Evolutionary conservation across 2,113 vertebrate genomes (phyloP), one percentile per base, ranked within the genome.

Genomic region (Saimiri boliviensis): DNA sequence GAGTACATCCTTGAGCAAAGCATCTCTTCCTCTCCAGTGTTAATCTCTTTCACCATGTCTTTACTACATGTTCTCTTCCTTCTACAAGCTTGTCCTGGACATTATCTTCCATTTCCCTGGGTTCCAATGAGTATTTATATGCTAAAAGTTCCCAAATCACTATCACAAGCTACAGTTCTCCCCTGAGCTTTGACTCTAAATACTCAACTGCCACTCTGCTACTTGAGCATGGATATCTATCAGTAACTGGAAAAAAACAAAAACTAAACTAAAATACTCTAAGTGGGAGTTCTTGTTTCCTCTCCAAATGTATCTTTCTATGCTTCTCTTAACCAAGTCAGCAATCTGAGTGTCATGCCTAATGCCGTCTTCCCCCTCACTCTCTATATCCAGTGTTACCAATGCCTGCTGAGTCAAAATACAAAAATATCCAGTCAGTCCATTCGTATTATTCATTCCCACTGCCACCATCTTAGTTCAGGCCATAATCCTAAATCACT

Each of bases 111-210:
- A 40, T 49, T 40, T 1, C 19, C 54, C 19, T 91, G 45, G 5
- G 49, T 60, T 77, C 77, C 52, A 27, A 30, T 6, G 12, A 40
- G 13, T 56, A 91, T 5, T 68, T 82, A 12, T 14, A 74, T 1
- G 7, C 7, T 32, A 25, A 82, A 60, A 89, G 52, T 84, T 82
- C n/a, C 49, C 14, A 40, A 94, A 71, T 81, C 23, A 90, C 47
- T 79, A 56, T 80, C 11, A 7, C 9, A 27, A 87, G 21, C 13
- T 56, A 52, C 45, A 49, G 0, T 76, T 63, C 7, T 56, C 60
- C 37, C 23, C 5, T 19, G 37, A 96, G 49, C 13, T 84, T 85
- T 89, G 25, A 93, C 19, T 94, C 30, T 71, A 54, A 84, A 81
- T 23, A 45, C 21, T 94, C 58, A n/a, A 6, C 10, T 73, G 6